Evolutionary conservation across 2,113 vertebrate genomes (phyloP).

Genomic region (Leucosticte australis): DNA sequence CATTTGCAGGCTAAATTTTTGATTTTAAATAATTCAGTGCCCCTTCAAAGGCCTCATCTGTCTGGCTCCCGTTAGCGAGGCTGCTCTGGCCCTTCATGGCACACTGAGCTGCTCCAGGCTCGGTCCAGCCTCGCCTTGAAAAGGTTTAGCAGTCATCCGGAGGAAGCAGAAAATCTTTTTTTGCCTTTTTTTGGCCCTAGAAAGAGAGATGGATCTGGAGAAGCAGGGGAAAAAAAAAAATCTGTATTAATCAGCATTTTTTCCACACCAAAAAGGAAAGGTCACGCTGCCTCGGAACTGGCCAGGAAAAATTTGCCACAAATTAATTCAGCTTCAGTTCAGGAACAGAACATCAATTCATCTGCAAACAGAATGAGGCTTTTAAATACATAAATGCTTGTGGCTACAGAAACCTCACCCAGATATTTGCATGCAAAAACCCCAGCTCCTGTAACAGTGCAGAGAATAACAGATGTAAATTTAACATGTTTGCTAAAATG

Average conservation of each 20-base stretch:
- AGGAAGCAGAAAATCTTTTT: not conserved
- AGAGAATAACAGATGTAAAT: not conserved
- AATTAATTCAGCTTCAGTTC: slow-evolving; percentile 48
- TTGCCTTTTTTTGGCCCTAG: not conserved
- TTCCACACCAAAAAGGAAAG: slow-evolving; percentile 28
- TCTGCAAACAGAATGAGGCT: slow-evolving; percentile 33
- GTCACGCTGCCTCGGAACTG: not conserved
- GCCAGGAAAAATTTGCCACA: slow-evolving; percentile 54
- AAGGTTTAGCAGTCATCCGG: not conserved
- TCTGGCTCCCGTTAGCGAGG: slow-evolving; percentile 13
- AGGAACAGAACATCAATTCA: slow-evolving; percentile 59
- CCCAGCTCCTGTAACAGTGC: not conserved
- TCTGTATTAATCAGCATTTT: slow-evolving; percentile 33
- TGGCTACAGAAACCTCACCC: slow-evolving; percentile 42
- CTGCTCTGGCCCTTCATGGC: not conserved
- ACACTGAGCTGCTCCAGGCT: not conserved
- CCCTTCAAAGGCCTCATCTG: slow-evolving; percentile 2
- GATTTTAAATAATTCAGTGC: slow-evolving; percentile 45
- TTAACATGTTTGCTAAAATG: not conserved
- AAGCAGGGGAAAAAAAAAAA: not conserved
- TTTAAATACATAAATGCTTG: slow-evolving; percentile 51
- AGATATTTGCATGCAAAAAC: slow-evolving; percentile 45
- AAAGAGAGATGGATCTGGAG: not conserved
- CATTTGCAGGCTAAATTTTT: slow-evolving; percentile 33
- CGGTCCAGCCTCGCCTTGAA: not conserved